A percentile compares a stretch with the other conserved stretches of the same genome.
Evolutionary conservation across 2,797 vertebrate genomes (phyloP).

Genomic region (Darevskia nairensis): DNA sequence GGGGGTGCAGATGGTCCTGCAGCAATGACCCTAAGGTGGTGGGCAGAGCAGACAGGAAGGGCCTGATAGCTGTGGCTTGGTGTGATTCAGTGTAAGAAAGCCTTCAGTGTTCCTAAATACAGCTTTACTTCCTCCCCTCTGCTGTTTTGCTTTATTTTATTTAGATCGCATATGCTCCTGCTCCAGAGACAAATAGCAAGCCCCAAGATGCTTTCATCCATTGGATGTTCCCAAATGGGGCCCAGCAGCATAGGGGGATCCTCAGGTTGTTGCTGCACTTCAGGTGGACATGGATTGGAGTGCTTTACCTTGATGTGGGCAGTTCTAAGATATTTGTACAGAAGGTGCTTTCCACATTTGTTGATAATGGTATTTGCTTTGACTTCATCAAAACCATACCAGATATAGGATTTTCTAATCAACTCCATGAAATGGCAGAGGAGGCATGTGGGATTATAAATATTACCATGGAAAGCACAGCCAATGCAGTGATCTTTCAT

Average conservation of each 20-base stretch:
- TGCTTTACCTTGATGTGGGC: background rate
- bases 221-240: background rate
- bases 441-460: background rate
- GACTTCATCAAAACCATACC: background rate
- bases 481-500: background rate
- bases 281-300: background rate
- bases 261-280: background rate
- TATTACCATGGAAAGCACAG: background rate
- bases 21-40: no score
- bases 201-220: no score
- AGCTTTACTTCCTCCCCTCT: background rate
- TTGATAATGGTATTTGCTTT: background rate
- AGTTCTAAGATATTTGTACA: background rate
- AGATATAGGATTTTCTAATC: background rate
- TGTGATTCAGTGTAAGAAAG: no score
- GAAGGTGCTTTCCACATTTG: background rate
- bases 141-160: background rate
- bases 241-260: background rate
- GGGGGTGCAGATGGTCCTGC: no score
- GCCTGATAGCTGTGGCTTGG: no score
- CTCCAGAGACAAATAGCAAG: no score
- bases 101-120: no score
- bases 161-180: background rate
- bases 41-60: no score
- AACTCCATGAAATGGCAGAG: background rate